These are phyloP conservation scores for Notolepis coatsorum DNA, from an alignment of 2,797 vertebrate genomes.

Conservation along the genomic window DNA sequence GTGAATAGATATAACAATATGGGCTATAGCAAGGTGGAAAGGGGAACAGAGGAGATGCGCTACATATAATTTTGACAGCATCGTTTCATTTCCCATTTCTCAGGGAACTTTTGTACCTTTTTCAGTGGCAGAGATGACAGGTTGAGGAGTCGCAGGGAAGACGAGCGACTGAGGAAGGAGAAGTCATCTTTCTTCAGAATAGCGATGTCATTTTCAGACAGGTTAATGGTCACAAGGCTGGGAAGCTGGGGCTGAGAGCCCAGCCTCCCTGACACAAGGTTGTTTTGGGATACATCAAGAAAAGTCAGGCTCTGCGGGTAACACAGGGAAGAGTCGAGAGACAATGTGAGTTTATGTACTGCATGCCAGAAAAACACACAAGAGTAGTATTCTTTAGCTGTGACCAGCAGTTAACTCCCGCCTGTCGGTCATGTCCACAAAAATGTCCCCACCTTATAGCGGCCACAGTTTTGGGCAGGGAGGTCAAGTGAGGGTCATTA, in stretches of 20 bases:
- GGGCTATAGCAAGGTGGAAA: slow-evolving; percentile 7
- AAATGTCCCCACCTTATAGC: too few species aligned
- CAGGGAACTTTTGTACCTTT: slow-evolving; percentile 77
- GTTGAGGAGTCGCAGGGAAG: slow-evolving; percentile 80
- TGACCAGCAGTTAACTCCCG: too few species aligned
- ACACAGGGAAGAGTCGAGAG: slow-evolving; percentile 21
- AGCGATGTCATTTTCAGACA: slow-evolving; percentile 82
- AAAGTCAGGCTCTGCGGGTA: slow-evolving; percentile 82
- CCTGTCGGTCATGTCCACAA: too few species aligned
- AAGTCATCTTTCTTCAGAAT: slow-evolving; percentile 84
- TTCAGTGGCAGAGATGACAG: slow-evolving; percentile 86
- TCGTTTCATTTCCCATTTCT: slow-evolving; percentile 53
- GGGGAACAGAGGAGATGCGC: slow-evolving; percentile 28
- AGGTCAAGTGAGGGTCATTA: too few species aligned
- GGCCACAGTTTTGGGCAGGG: too few species aligned
- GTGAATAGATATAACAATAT: background rate
- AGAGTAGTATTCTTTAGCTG: too few species aligned
- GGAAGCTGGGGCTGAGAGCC: slow-evolving; percentile 83
- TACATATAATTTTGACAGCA: background rate
- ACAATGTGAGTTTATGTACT: background rate
- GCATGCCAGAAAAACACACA: background rate
- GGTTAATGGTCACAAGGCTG: slow-evolving; percentile 81
- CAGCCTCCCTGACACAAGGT: slow-evolving; percentile 83
- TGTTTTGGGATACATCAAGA: slow-evolving; percentile 90
- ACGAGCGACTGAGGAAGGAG: slow-evolving; percentile 82